Evolutionary conservation across 2,113 vertebrate species (phyloP), one percentile per base, ranked within the genome.

Genomic region (Aegithalos caudatus): DNA sequence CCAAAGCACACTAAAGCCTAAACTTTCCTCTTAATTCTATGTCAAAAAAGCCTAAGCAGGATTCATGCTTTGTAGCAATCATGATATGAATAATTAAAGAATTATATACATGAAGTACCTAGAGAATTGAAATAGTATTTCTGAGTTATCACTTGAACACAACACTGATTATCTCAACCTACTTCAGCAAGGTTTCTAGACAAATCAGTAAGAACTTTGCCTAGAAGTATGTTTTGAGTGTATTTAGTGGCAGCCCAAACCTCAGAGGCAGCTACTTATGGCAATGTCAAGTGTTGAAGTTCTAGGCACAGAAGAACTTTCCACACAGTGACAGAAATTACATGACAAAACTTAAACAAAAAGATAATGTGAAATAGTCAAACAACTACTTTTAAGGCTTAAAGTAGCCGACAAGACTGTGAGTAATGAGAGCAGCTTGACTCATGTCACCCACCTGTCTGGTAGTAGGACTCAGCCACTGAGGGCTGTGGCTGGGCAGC

Each of bases 391-490:
- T 79, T 57, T 28, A 61, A 65, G 53, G 10, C 40, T 40, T 60
- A 13, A n/a, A 65, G 38, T 2, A 83, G 25, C 7, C 4, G 2
- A 51, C 45, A 42, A 51, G 85, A 29, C 22, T 69, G 10, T 72
- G 42, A 40, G 24, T 37, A 85, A 44, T 1, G 10, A 92, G 28
- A 53, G 40, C 4, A 71, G 83, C 40, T 53, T 60, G 45, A 77
- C 64, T 31, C 24, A 60, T 14, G 42, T 22, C 85, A 96, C 97
- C 25, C 90, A 99, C 99, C 99, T 97, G 99, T 99, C 97, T 99
- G 99, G 95, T 99, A 99, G 97, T 99, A 99, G 16, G 99, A 99
- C 60, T 99, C 99, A 11, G 99, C 99, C 78, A 99, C 99, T 3
- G 98, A 99, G 62, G 99, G 99, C 42, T 99, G 99, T 1, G 99